Conservation (phyloP, 1,140 invertebrate genomes). For the Aphaenogaster rudis region DNA sequence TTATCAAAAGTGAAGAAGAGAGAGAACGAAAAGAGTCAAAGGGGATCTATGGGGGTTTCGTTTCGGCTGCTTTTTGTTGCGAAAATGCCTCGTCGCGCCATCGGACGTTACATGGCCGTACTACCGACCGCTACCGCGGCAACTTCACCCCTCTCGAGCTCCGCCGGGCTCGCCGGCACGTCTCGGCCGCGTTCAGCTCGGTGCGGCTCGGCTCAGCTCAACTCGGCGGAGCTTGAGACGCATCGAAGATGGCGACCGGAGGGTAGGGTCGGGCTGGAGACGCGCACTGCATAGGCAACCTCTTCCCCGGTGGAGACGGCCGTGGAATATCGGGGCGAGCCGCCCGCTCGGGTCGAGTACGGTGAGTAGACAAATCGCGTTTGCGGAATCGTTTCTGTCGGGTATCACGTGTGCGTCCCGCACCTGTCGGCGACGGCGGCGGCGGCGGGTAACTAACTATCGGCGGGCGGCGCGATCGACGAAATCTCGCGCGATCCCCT, state of each 20-base stretch:
- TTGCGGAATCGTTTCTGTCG: background rate
- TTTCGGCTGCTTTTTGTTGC: background rate
- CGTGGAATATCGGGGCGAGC: slow-evolving; percentile 31
- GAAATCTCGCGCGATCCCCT: slow-evolving; percentile 62
- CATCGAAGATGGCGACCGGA: slow-evolving; percentile 84
- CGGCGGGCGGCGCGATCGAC: slow-evolving; percentile 21
- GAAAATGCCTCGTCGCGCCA: slow-evolving; percentile 50
- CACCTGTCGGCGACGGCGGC: slow-evolving; percentile 26
- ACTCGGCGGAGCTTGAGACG: slow-evolving; percentile 74
- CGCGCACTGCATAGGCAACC: slow-evolving; percentile 77
- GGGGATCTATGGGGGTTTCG: background rate
- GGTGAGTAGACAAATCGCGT: slow-evolving; percentile 61
- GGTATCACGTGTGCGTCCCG: slow-evolving; percentile 15
- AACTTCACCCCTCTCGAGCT: slow-evolving; percentile 72
- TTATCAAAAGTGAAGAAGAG: background rate
- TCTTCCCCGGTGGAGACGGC: slow-evolving; percentile 67
- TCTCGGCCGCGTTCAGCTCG: background rate
- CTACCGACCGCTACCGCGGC: background rate
- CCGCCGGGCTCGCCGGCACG: slow-evolving; percentile 60
- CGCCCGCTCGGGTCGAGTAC: background rate
- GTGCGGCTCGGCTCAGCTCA: slow-evolving; percentile 41
- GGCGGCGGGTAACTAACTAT: slow-evolving; percentile 8
- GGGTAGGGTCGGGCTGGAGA: slow-evolving; percentile 79
- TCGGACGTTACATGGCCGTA: slow-evolving; percentile 37
- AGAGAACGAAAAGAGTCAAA: background rate